Evolutionary conservation across 2,113 vertebrate genomes (phyloP).

Genomic region (Alouatta palliata): DNA sequence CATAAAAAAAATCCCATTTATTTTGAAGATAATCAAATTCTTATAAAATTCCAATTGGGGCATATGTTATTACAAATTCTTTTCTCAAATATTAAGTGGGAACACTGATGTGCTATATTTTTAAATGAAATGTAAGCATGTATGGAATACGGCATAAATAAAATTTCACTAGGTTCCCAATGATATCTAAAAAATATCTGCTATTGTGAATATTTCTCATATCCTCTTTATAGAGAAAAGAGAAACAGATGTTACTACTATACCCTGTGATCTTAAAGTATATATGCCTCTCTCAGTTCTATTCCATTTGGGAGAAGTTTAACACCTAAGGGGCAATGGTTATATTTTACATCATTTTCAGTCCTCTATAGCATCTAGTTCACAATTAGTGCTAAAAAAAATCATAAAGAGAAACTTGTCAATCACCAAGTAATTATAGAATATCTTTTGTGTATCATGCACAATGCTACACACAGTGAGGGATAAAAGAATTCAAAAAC

Average conservation of each 20-base stretch:
- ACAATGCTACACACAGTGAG: background rate
- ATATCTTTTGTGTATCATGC: background rate
- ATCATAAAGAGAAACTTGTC: background rate
- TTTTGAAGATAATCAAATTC: background rate
- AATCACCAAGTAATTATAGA: background rate
- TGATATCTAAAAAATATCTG: background rate
- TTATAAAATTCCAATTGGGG: background rate
- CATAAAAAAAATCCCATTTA: background rate
- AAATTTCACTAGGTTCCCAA: background rate
- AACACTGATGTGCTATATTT: background rate
- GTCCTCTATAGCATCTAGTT: background rate
- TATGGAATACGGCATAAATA: background rate
- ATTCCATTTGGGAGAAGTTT: background rate
- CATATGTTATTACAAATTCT: background rate
- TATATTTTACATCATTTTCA: background rate
- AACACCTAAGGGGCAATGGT: background rate
- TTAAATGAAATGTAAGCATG: conserved; percentile 3
- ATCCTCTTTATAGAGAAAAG: background rate
- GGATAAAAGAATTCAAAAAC: background rate
- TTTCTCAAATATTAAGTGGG: background rate
- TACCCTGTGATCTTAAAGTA: background rate
- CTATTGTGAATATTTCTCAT: background rate
- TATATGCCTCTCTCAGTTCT: background rate
- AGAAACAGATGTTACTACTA: background rate
- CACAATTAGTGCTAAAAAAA: background rate